A percentile compares a stretch with the other conserved stretches of the same genome.
phyloP scores from a whole-genome alignment of 2,888 invertebrate species.

The Cistogaster globosa region DNA sequence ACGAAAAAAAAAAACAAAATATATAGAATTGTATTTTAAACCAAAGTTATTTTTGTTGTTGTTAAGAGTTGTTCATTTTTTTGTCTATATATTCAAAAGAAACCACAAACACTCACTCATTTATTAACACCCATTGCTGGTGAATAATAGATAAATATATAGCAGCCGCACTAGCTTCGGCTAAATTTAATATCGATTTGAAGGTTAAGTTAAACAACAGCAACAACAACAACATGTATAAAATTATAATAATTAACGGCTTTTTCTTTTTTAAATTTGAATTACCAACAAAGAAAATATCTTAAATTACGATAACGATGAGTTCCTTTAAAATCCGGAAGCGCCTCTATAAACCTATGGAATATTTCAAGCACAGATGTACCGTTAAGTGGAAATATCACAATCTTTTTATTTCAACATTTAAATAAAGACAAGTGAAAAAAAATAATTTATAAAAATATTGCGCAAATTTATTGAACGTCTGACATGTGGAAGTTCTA shows the following conservation, averaged over 20 bases:
- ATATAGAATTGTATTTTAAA: neutral
- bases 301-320: constrained; percentile 37
- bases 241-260: constrained; percentile 47
- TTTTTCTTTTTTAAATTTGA: constrained; percentile 6
- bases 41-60: neutral
- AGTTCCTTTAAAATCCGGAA: too few species aligned
- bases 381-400: too few species aligned
- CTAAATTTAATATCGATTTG: constrained; percentile 57
- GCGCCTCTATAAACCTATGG: too few species aligned
- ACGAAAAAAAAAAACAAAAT: neutral
- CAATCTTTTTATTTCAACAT: too few species aligned
- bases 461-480: too few species aligned
- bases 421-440: too few species aligned
- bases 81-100: constrained; percentile 2
- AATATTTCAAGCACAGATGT: too few species aligned
- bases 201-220: constrained; percentile 52
- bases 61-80: neutral
- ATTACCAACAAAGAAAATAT: constrained; percentile 53
- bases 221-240: neutral
- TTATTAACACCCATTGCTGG: constrained; percentile 16
- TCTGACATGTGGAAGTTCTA: too few species aligned
- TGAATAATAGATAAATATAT: constrained; percentile 24
- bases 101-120: constrained; percentile 32
- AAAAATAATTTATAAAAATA: too few species aligned
- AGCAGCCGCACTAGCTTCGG: constrained; percentile 28